Base-by-base conservation (phyloP, 2,888 invertebrate genomes). In the Euproctis similis region DNA sequence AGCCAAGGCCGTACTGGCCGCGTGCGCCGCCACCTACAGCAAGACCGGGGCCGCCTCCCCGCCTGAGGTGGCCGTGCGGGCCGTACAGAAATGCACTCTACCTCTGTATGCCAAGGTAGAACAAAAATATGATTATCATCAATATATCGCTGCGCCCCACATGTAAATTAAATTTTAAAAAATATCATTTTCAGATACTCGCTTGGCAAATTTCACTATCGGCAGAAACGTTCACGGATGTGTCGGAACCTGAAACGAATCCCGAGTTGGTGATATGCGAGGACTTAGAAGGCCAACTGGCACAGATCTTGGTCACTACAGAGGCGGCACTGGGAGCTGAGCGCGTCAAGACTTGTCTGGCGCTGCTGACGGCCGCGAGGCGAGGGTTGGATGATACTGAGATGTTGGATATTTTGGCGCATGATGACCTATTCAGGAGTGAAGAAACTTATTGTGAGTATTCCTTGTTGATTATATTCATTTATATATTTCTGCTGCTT, bases 341-440 rank as follows among this genome's bases (percentile, higher is more conserved):
- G 13, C 86, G 89, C 39, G 90, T 91, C 8, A 87, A 87, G 57
- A 82, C 87, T 27, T 88, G 93, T 28, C 75, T 95, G 18, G 89
- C 93, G 2, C 86, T 94, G 36, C 76, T 95, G 33, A 88, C 92
- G 0, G 90, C 92, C 2, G 88, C 94, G 4, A 87, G 92, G 30
- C 88, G 91, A 59, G 95, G 95, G 2, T 82, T 95, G 24, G 90
- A 91, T 10, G 93, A 93, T 57, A 91, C 91, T 3, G 95, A 96
- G 80, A 90, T 93, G 67, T 75, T 92, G 53, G 93, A 91, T 54
- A 70, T 91, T 38, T 53, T 91, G 36, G 88, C 90, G 0, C 87
- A 88, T 49, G 88, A 89, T 50, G 82, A 87, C 20, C 77, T 85
- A 42, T 90, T 90, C 42, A 86, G 89, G 40, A 89, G 88, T 41